Conservation (phyloP, 2,113 vertebrate species). For the Rhegmatorhina hoffmannsi region DNA sequence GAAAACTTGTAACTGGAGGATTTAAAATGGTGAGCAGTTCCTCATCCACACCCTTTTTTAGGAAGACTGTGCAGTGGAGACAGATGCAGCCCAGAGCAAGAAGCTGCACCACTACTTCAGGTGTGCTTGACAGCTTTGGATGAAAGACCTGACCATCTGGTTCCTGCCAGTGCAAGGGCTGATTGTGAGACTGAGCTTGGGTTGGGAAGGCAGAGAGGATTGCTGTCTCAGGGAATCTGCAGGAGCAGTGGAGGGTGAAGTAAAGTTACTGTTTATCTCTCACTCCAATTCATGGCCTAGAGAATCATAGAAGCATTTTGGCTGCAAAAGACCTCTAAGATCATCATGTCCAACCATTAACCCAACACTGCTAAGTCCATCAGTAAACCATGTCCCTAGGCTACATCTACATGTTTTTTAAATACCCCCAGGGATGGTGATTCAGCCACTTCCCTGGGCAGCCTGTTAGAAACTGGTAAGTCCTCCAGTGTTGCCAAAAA, state of each 20-base stretch:
- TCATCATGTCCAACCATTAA: neutral
- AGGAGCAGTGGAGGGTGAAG: neutral
- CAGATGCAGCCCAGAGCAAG: neutral
- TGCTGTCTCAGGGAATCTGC: neutral
- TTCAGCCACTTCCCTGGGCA: neutral
- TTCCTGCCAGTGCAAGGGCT: neutral
- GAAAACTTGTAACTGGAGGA: neutral
- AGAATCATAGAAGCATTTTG: neutral
- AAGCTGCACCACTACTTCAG: neutral
- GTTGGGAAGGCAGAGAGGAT: neutral
- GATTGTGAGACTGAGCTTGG: accelerated
- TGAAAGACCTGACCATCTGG: neutral
- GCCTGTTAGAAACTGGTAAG: neutral
- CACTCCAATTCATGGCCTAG: neutral
- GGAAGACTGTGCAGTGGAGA: neutral
- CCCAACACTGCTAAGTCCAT: neutral
- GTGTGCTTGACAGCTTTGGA: neutral
- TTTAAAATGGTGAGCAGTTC: neutral
- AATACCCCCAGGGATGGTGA: neutral
- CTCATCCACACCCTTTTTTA: neutral
- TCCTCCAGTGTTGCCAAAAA: neutral
- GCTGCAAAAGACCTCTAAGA: neutral
- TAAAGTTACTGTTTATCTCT: neutral
- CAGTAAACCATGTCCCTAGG: neutral
- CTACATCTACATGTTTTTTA: neutral